Evolutionary conservation across 2,888 invertebrate species (phyloP), one percentile per base, ranked within the genome.

Genomic region (Watsonalla cultraria): DNA sequence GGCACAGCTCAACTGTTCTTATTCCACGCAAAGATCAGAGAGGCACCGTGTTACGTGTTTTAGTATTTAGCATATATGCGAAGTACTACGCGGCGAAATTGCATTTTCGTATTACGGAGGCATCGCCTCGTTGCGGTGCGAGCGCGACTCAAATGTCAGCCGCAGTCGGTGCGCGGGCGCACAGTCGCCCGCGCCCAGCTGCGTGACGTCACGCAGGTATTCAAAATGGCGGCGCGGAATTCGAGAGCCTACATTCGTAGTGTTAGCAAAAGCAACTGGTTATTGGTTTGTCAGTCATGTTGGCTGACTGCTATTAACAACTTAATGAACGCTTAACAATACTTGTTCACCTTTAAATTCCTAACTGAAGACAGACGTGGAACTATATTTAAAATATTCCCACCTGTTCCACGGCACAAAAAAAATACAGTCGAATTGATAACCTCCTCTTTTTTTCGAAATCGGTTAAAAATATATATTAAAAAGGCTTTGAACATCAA

Each of bases 171-270:
- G 86, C 81, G 84, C 83, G 73, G 67, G 82, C 84, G 84, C 82
- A 74, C 74, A 69, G 68, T 76, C 76, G 79, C 83, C 85, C 86
- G 85, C 86, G 84, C 88, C 88, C 85, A 82, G 76, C 75, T 72
- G 68, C 74, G 82, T 90, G 89, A 90, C 90, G 89, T 90, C 90
- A 90, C 76, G 66, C 55, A 66, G 88, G 87, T 87, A 90, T 90
- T 90, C 88, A 90, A 90, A 84, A 90, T 90, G 90, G 90, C 90
- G 80, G 81, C 78, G 58, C 66, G 87, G 89, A 88, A 90, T 90
- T 80, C 80, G 89, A 89, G 87, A 89, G 85, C 89, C 89, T 88
- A 83, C 82, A 73, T 68, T 52, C 65, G 74, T 73, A 80, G 70
- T 74, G 73, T 69, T 67, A 73, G 76, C 77, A 76, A 67, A 71